These are phyloP conservation scores for Drosophila atroscutellata DNA, from an alignment of 2,888 invertebrate species.

Conservation along the genomic window DNA sequence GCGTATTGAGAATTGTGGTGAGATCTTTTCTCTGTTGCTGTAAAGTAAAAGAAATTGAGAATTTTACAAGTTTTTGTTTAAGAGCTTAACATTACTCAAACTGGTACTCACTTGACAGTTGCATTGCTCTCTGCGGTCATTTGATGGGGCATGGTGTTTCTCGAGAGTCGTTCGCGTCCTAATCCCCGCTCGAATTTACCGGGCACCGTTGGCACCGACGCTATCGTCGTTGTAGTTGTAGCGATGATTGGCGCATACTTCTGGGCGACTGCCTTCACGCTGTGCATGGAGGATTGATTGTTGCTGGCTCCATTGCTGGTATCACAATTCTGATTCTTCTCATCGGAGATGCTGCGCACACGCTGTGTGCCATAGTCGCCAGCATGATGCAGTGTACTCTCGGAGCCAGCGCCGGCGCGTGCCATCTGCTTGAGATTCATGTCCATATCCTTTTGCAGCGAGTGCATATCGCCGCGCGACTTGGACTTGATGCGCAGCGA, in stretches of 20 bases:
- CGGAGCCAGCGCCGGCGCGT: slow-evolving; percentile 75
- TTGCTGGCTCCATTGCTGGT: slow-evolving; percentile 51
- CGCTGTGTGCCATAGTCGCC: slow-evolving; percentile 69
- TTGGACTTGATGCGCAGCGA: slow-evolving; percentile 84
- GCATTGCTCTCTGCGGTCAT: slow-evolving; percentile 52
- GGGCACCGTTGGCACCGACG: slow-evolving; percentile 26
- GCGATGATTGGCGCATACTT: slow-evolving; percentile 51
- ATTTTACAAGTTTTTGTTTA: not conserved
- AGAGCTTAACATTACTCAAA: not conserved
- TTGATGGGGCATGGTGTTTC: slow-evolving; percentile 59
- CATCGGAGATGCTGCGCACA: slow-evolving; percentile 84
- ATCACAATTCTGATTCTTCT: slow-evolving; percentile 85
- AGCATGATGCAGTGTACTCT: slow-evolving; percentile 69
- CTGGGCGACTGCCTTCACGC: slow-evolving; percentile 67
- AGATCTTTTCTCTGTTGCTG: slow-evolving; percentile 88
- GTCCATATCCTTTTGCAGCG: slow-evolving; percentile 82
- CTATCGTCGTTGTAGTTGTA: slow-evolving; percentile 27
- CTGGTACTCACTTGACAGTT: slow-evolving; percentile 55
- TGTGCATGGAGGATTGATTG: slow-evolving; percentile 36
- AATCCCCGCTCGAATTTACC: slow-evolving; percentile 79
- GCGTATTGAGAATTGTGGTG: slow-evolving; percentile 90
- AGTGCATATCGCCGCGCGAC: slow-evolving; percentile 83
- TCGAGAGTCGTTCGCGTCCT: slow-evolving; percentile 63
- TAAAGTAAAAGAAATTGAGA: slow-evolving; percentile 59
- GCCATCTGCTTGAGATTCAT: slow-evolving; percentile 81